Evolutionary conservation across 1,140 invertebrate species (phyloP).

Genomic region (Drosophila bocqueti): DNA sequence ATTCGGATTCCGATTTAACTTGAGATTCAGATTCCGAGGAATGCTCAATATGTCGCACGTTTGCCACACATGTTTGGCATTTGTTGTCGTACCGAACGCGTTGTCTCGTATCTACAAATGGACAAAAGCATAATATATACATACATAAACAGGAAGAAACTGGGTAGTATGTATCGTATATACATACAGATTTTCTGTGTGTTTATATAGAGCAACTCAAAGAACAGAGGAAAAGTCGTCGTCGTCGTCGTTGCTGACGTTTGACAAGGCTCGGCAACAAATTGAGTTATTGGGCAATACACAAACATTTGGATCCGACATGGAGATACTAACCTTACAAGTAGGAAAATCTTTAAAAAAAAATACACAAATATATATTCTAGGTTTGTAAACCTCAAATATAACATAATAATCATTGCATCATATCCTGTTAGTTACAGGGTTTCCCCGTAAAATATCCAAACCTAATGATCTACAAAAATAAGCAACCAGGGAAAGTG

Average conservation of each 20-base stretch:
- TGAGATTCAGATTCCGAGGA: slow-evolving; percentile 37
- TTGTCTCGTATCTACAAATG: slow-evolving; percentile 24
- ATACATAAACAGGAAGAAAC: slow-evolving; percentile 38
- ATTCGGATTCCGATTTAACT: slow-evolving; percentile 19
- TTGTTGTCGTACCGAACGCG: slow-evolving; percentile 53
- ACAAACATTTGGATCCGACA: slow-evolving; percentile 19
- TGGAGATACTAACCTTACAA: slow-evolving; percentile 2
- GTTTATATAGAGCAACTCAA: slow-evolving; percentile 45
- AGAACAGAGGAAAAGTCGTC: slow-evolving; percentile 23
- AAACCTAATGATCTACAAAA: slow-evolving; percentile 22
- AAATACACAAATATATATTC: background rate
- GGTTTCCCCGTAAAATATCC: background rate
- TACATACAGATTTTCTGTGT: slow-evolving; percentile 22
- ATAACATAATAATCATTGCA: slow-evolving; percentile 38
- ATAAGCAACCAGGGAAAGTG: slow-evolving; percentile 34
- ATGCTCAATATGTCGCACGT: slow-evolving; percentile 58
- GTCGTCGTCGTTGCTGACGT: slow-evolving; percentile 7
- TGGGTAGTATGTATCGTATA: slow-evolving; percentile 4
- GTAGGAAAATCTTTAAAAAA: background rate
- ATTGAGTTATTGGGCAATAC: slow-evolving; percentile 68
- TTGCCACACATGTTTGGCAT: slow-evolving; percentile 73
- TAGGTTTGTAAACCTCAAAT: background rate
- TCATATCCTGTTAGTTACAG: slow-evolving; percentile 29
- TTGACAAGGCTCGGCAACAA: slow-evolving; percentile 64
- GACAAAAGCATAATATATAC: slow-evolving; percentile 30